These are phyloP conservation scores for Mythimna pallens DNA, from an alignment of 2,888 invertebrate species.

Conservation along the genomic window DNA sequence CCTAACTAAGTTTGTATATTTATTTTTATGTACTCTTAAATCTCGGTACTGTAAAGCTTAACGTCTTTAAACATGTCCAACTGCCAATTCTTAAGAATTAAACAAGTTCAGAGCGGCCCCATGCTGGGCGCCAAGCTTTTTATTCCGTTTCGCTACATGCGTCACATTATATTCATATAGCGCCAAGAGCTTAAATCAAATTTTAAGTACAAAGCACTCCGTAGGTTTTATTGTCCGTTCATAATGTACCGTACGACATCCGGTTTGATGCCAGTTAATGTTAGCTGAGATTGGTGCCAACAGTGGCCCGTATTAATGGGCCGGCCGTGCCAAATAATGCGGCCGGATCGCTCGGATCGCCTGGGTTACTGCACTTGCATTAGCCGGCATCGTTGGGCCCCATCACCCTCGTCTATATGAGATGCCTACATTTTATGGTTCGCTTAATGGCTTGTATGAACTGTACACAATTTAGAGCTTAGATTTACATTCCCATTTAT, in stretches of 20 bases:
- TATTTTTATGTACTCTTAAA: constrained; percentile 3
- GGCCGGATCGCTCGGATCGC: constrained; percentile 72
- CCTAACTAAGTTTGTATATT: background rate
- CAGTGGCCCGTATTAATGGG: constrained; percentile 81
- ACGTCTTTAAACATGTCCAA: constrained; percentile 16
- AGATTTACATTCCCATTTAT: constrained; percentile 39
- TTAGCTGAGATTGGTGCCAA: constrained; percentile 83
- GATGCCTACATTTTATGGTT: constrained; percentile 54
- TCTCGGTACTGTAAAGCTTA: background rate
- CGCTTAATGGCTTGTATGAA: constrained; percentile 53
- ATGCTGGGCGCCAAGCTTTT: constrained; percentile 77
- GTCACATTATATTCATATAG: constrained; percentile 64
- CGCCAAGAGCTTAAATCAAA: constrained; percentile 76
- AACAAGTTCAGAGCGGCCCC: constrained; percentile 54
- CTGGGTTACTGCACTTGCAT: constrained; percentile 77
- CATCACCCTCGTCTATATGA: constrained; percentile 55
- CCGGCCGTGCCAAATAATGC: constrained; percentile 84
- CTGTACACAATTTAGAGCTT: constrained; percentile 37
- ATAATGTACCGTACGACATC: constrained; percentile 87
- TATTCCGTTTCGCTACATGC: constrained; percentile 44
- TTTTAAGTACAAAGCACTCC: constrained; percentile 76
- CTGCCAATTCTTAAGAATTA: constrained; percentile 49
- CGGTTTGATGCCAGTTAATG: constrained; percentile 88
- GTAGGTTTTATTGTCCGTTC: constrained; percentile 86
- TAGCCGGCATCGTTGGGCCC: constrained; percentile 73